These are phyloP conservation scores for Palythoa caribaeorum DNA, from an alignment of 92 coral and sea anemone species.

Conservation along the genomic window DNA sequence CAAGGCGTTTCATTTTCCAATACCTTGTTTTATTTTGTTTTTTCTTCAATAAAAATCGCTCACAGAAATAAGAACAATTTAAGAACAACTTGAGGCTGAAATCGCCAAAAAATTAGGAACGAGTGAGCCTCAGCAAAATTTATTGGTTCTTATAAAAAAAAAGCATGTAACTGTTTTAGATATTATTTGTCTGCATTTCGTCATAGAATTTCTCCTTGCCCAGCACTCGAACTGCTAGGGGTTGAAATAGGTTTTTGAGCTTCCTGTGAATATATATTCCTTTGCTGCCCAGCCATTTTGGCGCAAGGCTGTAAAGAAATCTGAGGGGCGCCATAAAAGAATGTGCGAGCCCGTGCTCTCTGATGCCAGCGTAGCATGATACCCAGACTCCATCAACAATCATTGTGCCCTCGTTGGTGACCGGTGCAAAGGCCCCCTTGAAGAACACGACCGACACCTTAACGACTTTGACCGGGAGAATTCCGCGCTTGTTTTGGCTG, in stretches of 20 bases:
- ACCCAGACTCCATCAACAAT: conserved; percentile 81
- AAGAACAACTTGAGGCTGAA: too few relatives aligned
- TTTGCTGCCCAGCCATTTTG: conserved; percentile 71
- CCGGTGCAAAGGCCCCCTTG: conserved; percentile 89
- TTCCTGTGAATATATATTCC: conserved; percentile 74
- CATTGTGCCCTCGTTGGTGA: conserved; percentile 84
- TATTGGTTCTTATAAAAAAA: background rate
- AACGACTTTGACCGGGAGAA: conserved; percentile 51
- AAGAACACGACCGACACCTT: conserved; percentile 61
- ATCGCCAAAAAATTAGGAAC: too few relatives aligned
- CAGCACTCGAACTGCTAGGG: conserved; percentile 66
- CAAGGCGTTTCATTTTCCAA: too few relatives aligned
- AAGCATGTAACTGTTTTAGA: background rate
- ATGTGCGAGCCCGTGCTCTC: conserved; percentile 82
- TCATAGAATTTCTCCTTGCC: conserved; percentile 80
- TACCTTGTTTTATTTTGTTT: too few relatives aligned
- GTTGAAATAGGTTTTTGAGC: conserved; percentile 74
- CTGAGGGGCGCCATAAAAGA: conserved; percentile 83
- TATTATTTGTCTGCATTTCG: background rate
- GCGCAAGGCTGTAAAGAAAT: conserved; percentile 76
- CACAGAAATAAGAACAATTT: too few relatives aligned
- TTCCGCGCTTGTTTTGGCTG: conserved; percentile 16
- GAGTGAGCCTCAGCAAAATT: too few relatives aligned
- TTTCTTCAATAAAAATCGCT: too few relatives aligned
- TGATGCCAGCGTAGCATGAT: conserved; percentile 87